Evolutionary conservation across 2,888 invertebrate species (phyloP).

Genomic region (Isotomurus palustris): DNA sequence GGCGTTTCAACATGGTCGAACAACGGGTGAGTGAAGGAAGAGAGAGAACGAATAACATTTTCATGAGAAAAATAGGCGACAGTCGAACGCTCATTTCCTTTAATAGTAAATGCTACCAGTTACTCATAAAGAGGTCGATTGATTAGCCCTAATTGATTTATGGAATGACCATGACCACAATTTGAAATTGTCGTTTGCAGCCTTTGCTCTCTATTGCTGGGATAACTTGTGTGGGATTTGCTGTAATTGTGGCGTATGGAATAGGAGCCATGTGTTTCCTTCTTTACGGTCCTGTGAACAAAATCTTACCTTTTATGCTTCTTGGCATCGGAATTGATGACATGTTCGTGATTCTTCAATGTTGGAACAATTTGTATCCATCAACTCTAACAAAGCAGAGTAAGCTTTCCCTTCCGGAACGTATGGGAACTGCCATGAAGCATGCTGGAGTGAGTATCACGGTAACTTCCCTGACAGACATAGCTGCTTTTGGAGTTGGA

Average conservation of each 20-base stretch:
- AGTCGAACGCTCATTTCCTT: too few relatives aligned
- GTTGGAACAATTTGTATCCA: conserved; percentile 60
- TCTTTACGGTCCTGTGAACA: conserved; percentile 74
- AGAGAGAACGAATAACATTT: too few relatives aligned
- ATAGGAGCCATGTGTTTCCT: conserved; percentile 66
- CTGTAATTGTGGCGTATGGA: conserved; percentile 66
- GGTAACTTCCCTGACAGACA: conserved; percentile 76
- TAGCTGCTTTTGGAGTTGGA: conserved; percentile 72
- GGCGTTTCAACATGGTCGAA: conserved; percentile 69
- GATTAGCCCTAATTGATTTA: too few relatives aligned
- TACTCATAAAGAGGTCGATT: background rate
- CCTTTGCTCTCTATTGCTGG: conserved; percentile 64
- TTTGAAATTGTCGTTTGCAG: conserved; percentile 50
- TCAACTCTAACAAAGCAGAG: conserved; percentile 7
- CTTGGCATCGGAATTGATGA: conserved; percentile 72
- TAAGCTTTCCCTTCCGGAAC: conserved; percentile 55
- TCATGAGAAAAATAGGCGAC: too few relatives aligned
- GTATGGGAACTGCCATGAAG: conserved; percentile 65
- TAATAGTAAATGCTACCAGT: too few relatives aligned
- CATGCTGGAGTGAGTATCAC: conserved; percentile 79
- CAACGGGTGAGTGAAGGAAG: conserved; percentile 59
- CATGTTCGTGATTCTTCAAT: conserved; percentile 76
- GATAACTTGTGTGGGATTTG: conserved; percentile 65
- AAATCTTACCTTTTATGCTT: conserved; percentile 73
- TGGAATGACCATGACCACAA: too few relatives aligned